These are phyloP conservation scores for Dunckerocampus dactyliophorus DNA, from an alignment of 2,113 vertebrate species.

Conservation along the genomic window DNA sequence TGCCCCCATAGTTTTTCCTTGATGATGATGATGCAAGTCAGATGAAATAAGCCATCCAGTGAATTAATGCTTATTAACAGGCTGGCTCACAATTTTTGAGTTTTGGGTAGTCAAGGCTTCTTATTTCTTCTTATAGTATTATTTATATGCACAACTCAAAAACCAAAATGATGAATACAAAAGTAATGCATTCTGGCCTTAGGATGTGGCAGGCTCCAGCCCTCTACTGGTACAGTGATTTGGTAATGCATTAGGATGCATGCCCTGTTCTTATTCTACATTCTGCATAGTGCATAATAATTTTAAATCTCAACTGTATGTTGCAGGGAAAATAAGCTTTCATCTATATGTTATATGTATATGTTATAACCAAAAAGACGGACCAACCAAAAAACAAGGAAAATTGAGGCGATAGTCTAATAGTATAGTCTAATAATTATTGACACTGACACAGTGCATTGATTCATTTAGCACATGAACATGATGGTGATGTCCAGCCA, in stretches of 20 bases:
- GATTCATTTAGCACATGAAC: too few relatives aligned
- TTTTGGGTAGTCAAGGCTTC: neutral
- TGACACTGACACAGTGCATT: too few relatives aligned
- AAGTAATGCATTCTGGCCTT: slow-evolving; percentile 12
- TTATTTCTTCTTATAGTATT: too few relatives aligned
- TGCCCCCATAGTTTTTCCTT: too few relatives aligned
- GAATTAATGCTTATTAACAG: slow-evolving; percentile 30
- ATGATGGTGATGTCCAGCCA: too few relatives aligned
- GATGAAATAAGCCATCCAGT: slow-evolving; percentile 45
- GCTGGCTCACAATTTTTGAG: neutral
- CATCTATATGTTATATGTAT: too few relatives aligned
- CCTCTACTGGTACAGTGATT: slow-evolving; percentile 29
- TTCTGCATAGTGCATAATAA: slow-evolving; percentile 29
- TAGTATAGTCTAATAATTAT: too few relatives aligned
- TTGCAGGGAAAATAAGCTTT: slow-evolving; percentile 4
- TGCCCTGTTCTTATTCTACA: slow-evolving; percentile 34
- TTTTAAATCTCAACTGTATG: slow-evolving; percentile 7
- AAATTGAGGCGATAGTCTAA: too few relatives aligned
- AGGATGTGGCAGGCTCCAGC: slow-evolving; percentile 2
- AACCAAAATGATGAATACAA: neutral
- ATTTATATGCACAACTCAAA: neutral
- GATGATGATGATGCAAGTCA: slow-evolving; percentile 52
- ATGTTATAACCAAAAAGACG: too few relatives aligned
- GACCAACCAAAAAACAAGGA: too few relatives aligned
- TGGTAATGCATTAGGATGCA: slow-evolving; percentile 44